Evolutionary conservation across 2,797 vertebrate genomes (phyloP).

Genomic region (Crenichthys baileyi): DNA sequence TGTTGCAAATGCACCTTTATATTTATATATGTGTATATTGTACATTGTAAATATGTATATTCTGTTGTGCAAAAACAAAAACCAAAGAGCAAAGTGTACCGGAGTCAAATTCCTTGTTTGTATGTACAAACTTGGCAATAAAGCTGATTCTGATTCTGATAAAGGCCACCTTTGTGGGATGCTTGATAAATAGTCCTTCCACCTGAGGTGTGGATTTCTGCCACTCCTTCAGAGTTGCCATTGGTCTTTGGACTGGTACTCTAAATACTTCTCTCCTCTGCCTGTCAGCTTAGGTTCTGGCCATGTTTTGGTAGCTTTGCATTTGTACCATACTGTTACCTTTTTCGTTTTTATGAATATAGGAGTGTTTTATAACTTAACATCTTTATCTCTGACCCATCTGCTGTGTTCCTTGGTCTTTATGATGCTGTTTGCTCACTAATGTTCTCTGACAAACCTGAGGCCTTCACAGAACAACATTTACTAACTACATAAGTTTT

Average conservation of each 20-base stretch:
- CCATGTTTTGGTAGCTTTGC: background rate
- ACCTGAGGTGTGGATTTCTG: too few species aligned
- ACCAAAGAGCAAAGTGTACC: too few species aligned
- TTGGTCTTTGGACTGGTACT: background rate
- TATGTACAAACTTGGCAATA: too few species aligned
- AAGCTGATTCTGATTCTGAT: too few species aligned
- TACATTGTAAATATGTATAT: too few species aligned
- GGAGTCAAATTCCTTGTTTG: too few species aligned
- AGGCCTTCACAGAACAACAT: background rate
- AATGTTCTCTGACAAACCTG: background rate
- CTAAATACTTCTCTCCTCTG: background rate
- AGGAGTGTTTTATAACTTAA: background rate
- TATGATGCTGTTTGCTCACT: background rate
- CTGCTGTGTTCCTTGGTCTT: background rate
- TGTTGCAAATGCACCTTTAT: too few species aligned
- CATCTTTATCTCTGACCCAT: background rate
- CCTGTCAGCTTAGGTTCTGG: background rate
- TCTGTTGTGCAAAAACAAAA: too few species aligned
- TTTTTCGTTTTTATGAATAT: background rate
- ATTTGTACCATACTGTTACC: background rate
- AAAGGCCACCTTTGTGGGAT: too few species aligned
- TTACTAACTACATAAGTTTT: background rate
- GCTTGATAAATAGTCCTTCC: too few species aligned
- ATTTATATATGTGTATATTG: too few species aligned
- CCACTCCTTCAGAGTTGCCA: too few species aligned